Evolutionary conservation across 2,888 invertebrate genomes (phyloP).

Genomic region (Drosophila flavopinicola): DNA sequence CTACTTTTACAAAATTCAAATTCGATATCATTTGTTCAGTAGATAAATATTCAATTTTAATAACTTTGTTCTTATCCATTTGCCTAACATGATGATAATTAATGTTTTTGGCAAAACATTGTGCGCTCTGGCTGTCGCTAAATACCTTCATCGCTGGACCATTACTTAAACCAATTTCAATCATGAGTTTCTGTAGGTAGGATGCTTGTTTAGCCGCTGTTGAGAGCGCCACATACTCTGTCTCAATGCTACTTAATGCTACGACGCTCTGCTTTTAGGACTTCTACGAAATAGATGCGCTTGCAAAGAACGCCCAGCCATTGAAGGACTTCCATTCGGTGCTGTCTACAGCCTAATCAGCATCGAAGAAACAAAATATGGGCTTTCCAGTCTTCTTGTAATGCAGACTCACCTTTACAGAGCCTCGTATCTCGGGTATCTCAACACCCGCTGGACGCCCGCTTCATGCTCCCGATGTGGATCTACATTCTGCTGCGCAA

Average conservation of each 20-base stretch:
- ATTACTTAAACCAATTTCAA: slow-evolving; percentile 24
- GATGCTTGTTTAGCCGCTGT: slow-evolving; percentile 35
- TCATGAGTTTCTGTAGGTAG: slow-evolving; percentile 22
- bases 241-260: slow-evolving; percentile 23
- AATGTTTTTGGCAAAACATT: slow-evolving; percentile 11
- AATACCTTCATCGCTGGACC: background rate
- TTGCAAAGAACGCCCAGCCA: slow-evolving; percentile 11
- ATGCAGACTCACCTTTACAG: slow-evolving; percentile 16
- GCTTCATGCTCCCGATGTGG: slow-evolving; percentile 28
- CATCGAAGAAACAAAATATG: slow-evolving; percentile 31
- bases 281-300: slow-evolving; percentile 1
- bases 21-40: slow-evolving; percentile 37
- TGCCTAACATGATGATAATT: slow-evolving; percentile 33
- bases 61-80: slow-evolving; percentile 21
- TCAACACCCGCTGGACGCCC: slow-evolving; percentile 24
- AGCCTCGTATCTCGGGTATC: slow-evolving; percentile 26
- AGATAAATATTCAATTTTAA: slow-evolving; percentile 26
- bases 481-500: slow-evolving; percentile 27
- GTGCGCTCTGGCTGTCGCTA: slow-evolving; percentile 31
- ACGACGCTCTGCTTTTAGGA: slow-evolving; percentile 22
- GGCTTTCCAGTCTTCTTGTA: slow-evolving; percentile 15
- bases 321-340: slow-evolving; percentile 35
- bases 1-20: too few relatives aligned
- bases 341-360: slow-evolving; percentile 38
- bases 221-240: slow-evolving; percentile 24